Conservation (phyloP, 1,140 invertebrate species). For the Ceratosolen fusciceps region DNA sequence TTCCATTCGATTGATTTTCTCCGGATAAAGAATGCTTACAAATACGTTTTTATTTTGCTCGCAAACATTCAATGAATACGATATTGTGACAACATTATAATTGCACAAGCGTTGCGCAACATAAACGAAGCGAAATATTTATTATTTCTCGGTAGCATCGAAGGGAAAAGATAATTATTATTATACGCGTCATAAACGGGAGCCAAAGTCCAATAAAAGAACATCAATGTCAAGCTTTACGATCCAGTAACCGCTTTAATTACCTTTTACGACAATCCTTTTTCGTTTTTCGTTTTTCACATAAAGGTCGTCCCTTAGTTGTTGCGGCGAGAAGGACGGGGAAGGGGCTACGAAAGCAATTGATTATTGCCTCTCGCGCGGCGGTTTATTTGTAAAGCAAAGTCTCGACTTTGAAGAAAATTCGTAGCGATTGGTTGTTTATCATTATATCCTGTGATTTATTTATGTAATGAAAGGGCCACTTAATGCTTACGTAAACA, state of each 20-base stretch:
- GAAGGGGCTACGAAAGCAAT: no score
- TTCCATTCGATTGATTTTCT: not conserved
- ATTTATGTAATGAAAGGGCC: not conserved
- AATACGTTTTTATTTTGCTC: not conserved
- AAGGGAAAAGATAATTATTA: no score
- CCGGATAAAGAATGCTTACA: not conserved
- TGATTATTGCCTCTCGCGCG: no score
- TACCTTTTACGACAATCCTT: not conserved
- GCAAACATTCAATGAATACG: not conserved
- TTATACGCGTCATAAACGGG: slow-evolving; percentile 1
- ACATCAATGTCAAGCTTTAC: slow-evolving; percentile 1
- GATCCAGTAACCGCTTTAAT: not conserved
- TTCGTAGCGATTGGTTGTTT: no score
- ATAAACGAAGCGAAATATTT: not conserved
- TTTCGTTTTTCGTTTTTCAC: no score
- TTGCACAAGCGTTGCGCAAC: not conserved
- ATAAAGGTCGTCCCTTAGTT: no score
- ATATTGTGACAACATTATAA: not conserved
- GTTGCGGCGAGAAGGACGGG: no score
- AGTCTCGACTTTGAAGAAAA: no score
- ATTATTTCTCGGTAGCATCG: not conserved
- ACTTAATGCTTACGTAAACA: not conserved
- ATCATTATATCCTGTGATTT: no score
- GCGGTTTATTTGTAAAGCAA: no score
- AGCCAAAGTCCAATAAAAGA: not conserved